Base-by-base conservation (phyloP, 92 coral and sea anemone species). In the Pocillopora meandrina region DNA sequence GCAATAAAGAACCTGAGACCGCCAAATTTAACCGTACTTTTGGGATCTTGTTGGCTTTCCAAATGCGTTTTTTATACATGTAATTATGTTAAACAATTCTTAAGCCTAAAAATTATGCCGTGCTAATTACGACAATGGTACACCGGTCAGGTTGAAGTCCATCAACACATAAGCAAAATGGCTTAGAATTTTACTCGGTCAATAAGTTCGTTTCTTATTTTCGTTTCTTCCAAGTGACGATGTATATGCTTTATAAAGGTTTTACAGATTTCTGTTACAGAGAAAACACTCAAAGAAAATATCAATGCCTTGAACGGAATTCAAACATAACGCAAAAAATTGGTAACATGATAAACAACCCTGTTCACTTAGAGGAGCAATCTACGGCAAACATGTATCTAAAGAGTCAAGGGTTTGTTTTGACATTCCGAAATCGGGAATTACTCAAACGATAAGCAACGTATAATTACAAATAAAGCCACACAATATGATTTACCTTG, bases 401-500 rank as follows among this genome's bases (percentile, higher is more conserved):
- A 35, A 17, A 70, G 20, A 70, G 12, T 14, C 8, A 42, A 42
- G 55, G 16, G 74, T 36, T 70, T 12, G 12, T 36, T 34, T 36
- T 7, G 52, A 12, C 55, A 70, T 13, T n/a, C 5, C 2, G 31
- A 13, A 68, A 35, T 36, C 74, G 17, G 20, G 12, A 70, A 34
- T 34, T 13, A 16, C 74, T 42, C 1, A 20, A 34, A 34, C 56
- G 74, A 70, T 15, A 49, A 13, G 71, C 10, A 21, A 16, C 60
- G 9, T 78, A 61, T 64, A 31, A 16, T 78, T 12, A 69, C 75
- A 67, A 57, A n/a, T 56, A 58, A 69, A 66, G 23, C 23, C 4
- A 42, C 52, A 42, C 2, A 59, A 59, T 35, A 62, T 9, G 61
- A 62, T 73, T 13, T 55, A 83, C 86, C 80, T 83, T 5, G 86